Conservation (phyloP, 2,113 vertebrate species). For the Dicerorhinus sumatrensis region DNA sequence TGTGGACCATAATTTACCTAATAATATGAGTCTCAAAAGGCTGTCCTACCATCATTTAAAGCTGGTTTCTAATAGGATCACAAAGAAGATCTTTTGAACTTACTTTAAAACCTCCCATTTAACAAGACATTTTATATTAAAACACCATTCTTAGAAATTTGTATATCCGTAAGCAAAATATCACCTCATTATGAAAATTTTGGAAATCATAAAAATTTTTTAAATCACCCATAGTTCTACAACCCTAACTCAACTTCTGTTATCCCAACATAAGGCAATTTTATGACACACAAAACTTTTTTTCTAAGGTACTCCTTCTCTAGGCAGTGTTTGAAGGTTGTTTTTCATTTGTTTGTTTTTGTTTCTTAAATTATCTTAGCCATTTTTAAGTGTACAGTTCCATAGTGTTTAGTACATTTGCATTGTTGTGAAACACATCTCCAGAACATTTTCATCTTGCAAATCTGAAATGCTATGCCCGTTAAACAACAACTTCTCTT, state of each 20-base stretch:
- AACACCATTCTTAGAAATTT: background rate
- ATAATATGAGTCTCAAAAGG: background rate
- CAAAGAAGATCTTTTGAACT: background rate
- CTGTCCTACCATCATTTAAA: background rate
- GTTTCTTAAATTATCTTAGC: background rate
- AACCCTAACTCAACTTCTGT: background rate
- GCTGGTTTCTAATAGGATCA: background rate
- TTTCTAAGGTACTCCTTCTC: background rate
- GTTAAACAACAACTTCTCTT: background rate
- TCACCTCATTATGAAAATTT: conserved; percentile 13
- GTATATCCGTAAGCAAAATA: conserved; percentile 32
- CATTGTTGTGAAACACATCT: background rate
- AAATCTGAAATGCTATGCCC: background rate
- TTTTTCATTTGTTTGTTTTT: background rate
- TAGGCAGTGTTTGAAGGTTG: background rate
- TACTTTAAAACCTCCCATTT: background rate
- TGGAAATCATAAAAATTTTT: background rate
- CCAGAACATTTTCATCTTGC: background rate
- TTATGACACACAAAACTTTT: background rate
- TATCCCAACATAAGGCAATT: background rate
- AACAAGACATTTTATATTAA: conserved; percentile 24
- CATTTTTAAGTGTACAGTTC: background rate
- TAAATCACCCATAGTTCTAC: background rate
- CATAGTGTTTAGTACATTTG: background rate
- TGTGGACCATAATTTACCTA: background rate